Evolutionary conservation across 2,888 invertebrate species (phyloP), one percentile per base, ranked within the genome.

Genomic region (Maniola hyperantus): DNA sequence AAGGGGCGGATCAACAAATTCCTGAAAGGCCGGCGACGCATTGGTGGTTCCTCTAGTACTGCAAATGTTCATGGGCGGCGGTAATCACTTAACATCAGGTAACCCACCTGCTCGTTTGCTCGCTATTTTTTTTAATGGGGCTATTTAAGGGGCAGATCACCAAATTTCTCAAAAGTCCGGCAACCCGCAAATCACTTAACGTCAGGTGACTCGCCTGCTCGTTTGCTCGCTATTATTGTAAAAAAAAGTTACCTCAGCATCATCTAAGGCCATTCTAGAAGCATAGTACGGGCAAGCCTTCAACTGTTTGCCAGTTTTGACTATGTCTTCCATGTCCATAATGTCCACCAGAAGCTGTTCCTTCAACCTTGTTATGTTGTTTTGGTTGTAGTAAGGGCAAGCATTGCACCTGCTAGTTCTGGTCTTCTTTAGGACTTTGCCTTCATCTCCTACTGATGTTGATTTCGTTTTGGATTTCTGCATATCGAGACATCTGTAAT

Each of bases 261-360:
- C 95, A 71, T 95, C 94, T 34, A 97, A 92, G 5, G 98, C 96
- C 80, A 95, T 94, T 76, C 99, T 94, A 0, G 97, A 94, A 0
- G 97, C 97, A 87, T 99, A 99, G 91, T 99, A 99, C 0, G 99
- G 97, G 86, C 99, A 99, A 0, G 97, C 97, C 71, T 95, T 95
- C 59, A 95, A 78, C 70, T 94, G 89, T 77, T 94, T 94, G 0
- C 96, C 97, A 75, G 90, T 89, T 51, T 87, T 89, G 0, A 96
- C 95, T 64, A 98, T 89, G 77, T 99, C 97, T 84, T 99, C 99
- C 76, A 99, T 96, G 85, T 99, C 99, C 79, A 95, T 91, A 11
- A 98, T 95, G 69, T 96, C 94, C 0, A 93, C 92, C 6, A 97
- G 81, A 58, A 95, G 91, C 64, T 93, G 86, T 73, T 96, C 95